phyloP scores from a whole-genome alignment of 2,797 vertebrate species.

The Phataginus tricuspis region DNA sequence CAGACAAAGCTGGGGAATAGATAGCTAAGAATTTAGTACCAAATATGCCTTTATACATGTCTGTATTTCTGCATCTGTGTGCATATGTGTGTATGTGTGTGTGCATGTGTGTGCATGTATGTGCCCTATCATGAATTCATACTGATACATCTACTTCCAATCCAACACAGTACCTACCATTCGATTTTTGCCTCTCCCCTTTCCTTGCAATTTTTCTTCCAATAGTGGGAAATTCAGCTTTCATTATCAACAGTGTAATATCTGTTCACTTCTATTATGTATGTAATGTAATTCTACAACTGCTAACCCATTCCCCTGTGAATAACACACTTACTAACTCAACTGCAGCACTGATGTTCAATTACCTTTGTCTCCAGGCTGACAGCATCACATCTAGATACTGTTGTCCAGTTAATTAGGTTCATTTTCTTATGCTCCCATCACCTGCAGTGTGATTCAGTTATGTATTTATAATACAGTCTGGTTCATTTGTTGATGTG shows the following conservation, averaged over 20 bases:
- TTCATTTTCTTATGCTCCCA: background rate
- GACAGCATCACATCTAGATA: background rate
- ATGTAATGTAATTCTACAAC: background rate
- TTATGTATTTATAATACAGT: background rate
- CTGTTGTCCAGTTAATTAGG: background rate
- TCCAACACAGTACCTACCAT: background rate
- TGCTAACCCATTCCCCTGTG: background rate
- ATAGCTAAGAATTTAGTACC: too few relatives aligned
- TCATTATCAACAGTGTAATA: background rate
- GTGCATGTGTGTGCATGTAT: too few relatives aligned
- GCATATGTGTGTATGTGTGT: background rate
- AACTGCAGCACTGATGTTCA: background rate
- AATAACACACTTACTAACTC: background rate
- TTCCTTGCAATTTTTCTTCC: background rate
- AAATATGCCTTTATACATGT: background rate
- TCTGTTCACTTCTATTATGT: background rate
- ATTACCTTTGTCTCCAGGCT: background rate
- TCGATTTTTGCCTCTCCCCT: background rate
- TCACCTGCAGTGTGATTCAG: background rate
- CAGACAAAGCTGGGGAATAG: background rate
- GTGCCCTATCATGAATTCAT: background rate
- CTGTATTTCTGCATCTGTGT: background rate
- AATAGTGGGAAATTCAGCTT: background rate
- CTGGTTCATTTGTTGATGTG: background rate
- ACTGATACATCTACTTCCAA: background rate